phyloP scores from a whole-genome alignment of 2,113 vertebrate species.

The Polypterus bichir region DNA sequence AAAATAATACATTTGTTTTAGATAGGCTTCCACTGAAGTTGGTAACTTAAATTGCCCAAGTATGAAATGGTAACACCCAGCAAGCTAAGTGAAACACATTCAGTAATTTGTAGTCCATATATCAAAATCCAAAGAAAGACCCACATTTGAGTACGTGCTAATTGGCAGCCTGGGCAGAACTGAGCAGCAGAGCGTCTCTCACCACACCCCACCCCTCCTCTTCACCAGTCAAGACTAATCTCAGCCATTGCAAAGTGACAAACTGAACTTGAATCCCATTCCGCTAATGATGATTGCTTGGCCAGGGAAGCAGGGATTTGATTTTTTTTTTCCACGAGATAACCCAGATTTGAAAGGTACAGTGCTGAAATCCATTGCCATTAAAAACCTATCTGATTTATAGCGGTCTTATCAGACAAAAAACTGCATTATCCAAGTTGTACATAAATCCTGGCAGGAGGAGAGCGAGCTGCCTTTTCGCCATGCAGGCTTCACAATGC shows the following conservation, averaged over 20 bases:
- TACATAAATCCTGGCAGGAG: constrained; percentile 28
- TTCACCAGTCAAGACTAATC: neutral
- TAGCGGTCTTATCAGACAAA: constrained; percentile 24
- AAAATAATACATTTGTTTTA: no score
- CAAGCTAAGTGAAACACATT: no score
- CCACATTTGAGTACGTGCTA: no score
- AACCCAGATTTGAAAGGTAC: constrained; percentile 11
- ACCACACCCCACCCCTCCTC: neutral
- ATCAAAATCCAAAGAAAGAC: no score
- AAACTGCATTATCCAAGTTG: constrained; percentile 29
- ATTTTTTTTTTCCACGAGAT: constrained; percentile 21
- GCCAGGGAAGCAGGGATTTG: constrained; percentile 9
- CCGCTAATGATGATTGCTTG: constrained; percentile 20
- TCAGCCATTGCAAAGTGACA: neutral
- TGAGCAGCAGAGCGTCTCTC: no score
- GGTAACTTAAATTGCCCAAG: no score
- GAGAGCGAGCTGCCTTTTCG: constrained; percentile 11
- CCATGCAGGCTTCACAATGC: constrained; percentile 16
- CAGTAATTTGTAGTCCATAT: no score
- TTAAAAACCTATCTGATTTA: constrained; percentile 28
- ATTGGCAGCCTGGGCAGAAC: no score
- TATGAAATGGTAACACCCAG: no score
- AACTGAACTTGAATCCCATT: constrained; percentile 21
- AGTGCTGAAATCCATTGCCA: constrained; percentile 16
- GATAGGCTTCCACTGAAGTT: no score